Evolutionary conservation across 1,140 invertebrate species (phyloP), one percentile per base, ranked within the genome.

Genomic region (Caenorhabditis briggsae): DNA sequence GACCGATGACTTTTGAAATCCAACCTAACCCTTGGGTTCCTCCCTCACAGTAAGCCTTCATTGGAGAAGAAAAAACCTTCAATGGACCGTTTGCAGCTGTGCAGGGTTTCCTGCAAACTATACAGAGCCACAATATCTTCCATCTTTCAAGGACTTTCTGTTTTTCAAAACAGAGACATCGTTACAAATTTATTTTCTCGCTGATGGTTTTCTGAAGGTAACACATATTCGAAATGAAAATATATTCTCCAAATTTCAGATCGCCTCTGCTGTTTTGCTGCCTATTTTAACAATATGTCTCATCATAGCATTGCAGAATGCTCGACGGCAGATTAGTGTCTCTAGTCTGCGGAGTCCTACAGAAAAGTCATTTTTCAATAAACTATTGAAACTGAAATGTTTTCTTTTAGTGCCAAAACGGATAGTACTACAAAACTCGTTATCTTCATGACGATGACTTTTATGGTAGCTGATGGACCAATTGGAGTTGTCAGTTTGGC

Each of bases 251-350:
- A 46, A 5, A 11, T 70, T 70, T 70, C 33, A 70, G 64, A 46
- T 46, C 3, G 1, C 8, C 8, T 43, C 64, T 46, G 64, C 64
- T 1, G 18, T 70, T 7, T 8, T 70, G 3, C 14, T 70, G 23
- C 64, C 64, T n/a, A 46, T 43, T 70, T 18, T 70, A 18, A 70
- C 64, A 70, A n/a, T 70, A 25, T 46, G 43, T 14, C 41, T 70
- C 5, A 46, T 70, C 18, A 43, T 43, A 16, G 64, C 43, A 70
- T 14, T 70, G 16, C 43, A 70, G 8, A 18, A 43, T 14, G 64
- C 64, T 5, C 43, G 64, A 46, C 5, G 43, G 18, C 43, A 43
- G 43, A 70, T 70, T 41, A 70, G 64, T 70, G 18, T 46, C 1
- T 14, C 64, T 18, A 33, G 43, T 18, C 16, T 70, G 16, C 43